phyloP scores from a whole-genome alignment of 1,140 invertebrate species.

The Olivierus martensii region DNA sequence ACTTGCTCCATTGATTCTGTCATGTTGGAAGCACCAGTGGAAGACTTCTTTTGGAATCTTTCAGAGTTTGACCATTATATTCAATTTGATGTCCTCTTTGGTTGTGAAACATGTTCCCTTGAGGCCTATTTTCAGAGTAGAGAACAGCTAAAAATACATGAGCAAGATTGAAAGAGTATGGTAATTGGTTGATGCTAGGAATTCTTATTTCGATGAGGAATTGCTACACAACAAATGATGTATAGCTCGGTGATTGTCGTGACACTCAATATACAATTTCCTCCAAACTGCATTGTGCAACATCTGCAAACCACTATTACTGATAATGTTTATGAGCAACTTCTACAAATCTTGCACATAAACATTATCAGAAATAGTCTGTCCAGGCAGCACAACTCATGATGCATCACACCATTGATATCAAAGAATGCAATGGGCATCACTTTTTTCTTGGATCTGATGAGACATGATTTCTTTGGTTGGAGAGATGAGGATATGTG shows the following conservation, averaged over 20 bases:
- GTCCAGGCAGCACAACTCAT: constrained; percentile 8
- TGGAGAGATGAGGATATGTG: not conserved
- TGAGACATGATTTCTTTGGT: constrained; percentile 5
- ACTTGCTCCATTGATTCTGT: too few species aligned
- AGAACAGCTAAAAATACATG: too few species aligned
- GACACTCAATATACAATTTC: not conserved
- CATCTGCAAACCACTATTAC: too few species aligned
- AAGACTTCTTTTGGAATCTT: too few species aligned
- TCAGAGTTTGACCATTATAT: too few species aligned
- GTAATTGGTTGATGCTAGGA: not conserved
- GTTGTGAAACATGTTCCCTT: too few species aligned
- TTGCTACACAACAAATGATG: not conserved
- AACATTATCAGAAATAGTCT: not conserved
- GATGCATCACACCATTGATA: constrained; percentile 1
- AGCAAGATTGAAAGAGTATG: not conserved
- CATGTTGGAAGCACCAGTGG: too few species aligned
- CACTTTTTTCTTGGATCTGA: constrained; percentile 8
- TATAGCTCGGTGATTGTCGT: not conserved
- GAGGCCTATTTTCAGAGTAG: too few species aligned
- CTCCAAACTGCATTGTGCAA: not conserved
- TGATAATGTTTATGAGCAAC: too few species aligned
- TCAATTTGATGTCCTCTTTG: too few species aligned
- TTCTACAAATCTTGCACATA: too few species aligned
- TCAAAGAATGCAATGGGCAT: constrained; percentile 14
- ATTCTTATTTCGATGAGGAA: not conserved